Percentiles rank a stretch among this genome's conserved stretches.
phyloP scores from a whole-genome alignment of 2,888 invertebrate species.

The Tipula helvola region DNA sequence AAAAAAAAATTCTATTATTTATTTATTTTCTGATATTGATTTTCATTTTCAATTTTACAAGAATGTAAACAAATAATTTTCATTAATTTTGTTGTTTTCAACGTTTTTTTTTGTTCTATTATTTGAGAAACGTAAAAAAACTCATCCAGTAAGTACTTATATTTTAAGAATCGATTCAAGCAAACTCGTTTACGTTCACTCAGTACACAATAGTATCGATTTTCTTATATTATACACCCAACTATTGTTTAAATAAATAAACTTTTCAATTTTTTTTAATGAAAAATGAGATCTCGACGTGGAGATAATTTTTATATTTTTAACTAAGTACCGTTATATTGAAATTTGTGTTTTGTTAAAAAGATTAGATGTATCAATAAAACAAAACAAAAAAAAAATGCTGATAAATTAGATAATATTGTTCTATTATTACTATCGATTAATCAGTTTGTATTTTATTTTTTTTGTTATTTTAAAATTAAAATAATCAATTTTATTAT shows the following conservation, averaged over 20 bases:
- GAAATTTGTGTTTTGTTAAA: background rate
- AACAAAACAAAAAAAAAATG: background rate
- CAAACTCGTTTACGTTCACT: background rate
- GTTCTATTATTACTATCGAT: background rate
- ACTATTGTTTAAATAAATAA: background rate
- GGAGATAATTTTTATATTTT: background rate
- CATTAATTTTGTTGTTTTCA: background rate
- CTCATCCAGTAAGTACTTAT: background rate
- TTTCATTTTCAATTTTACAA: background rate
- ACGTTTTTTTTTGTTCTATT: background rate
- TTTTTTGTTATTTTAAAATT: background rate
- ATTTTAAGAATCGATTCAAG: background rate
- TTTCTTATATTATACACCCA: background rate
- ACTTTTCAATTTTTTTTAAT: background rate
- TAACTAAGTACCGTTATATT: background rate
- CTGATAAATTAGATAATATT: background rate
- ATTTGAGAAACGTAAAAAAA: background rate
- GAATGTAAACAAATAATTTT: background rate
- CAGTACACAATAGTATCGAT: background rate
- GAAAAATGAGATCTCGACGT: background rate
- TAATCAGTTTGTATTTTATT: background rate
- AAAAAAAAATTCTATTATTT: background rate
- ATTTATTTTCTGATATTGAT: background rate
- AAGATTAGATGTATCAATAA: background rate
- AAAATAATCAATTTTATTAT: background rate